phyloP scores from a whole-genome alignment of 1,140 invertebrate species.

The Chionoecetes opilio region DNA sequence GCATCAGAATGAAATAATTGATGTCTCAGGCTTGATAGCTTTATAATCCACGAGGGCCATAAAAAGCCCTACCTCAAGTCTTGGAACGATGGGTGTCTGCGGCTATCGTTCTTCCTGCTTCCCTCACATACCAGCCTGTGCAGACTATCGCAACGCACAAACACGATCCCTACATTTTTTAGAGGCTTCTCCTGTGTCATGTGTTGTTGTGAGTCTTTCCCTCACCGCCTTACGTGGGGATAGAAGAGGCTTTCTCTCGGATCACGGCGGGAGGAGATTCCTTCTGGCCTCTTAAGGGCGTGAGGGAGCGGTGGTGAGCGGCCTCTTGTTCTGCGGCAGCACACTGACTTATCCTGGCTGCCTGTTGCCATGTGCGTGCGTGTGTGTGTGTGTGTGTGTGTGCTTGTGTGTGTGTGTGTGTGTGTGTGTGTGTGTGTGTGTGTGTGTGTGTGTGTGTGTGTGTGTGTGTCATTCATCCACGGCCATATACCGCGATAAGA shows the following conservation, averaged over 20 bases:
- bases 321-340: neutral
- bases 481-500: no score
- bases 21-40: neutral
- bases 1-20: neutral
- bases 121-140: no score
- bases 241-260: neutral
- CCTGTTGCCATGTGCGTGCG: neutral
- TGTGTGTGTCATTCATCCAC: neutral
- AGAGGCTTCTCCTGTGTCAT: neutral
- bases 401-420: conserved; percentile 5
- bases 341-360: neutral
- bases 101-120: neutral
- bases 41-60: neutral
- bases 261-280: neutral
- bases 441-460: conserved; percentile 31
- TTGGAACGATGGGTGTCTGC: neutral
- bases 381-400: conserved; percentile 46
- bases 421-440: neutral
- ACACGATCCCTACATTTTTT: neutral
- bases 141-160: neutral
- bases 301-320: neutral
- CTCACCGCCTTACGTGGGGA: neutral
- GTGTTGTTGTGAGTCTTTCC: neutral
- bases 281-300: neutral
- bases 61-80: neutral